These are phyloP conservation scores for Drosophila quinaria DNA, from an alignment of 2,888 invertebrate species.

Conservation along the genomic window DNA sequence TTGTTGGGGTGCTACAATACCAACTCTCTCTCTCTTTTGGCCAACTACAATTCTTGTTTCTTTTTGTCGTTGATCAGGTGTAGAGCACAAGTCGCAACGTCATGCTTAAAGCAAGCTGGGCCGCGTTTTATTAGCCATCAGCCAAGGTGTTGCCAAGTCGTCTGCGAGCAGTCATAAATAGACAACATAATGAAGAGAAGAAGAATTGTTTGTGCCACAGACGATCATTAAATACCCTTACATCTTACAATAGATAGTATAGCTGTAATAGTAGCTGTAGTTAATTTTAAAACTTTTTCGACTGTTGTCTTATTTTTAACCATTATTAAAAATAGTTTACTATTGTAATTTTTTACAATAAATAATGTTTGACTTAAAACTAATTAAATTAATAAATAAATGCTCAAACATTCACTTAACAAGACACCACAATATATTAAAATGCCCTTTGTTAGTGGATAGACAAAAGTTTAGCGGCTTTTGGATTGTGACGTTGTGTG, in stretches of 20 bases:
- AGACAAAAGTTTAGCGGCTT: conserved; percentile 33
- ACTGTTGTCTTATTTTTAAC: no score
- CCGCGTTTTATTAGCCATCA: conserved; percentile 47
- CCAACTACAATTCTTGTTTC: neutral
- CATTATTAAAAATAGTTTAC: no score
- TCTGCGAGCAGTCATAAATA: conserved; percentile 50
- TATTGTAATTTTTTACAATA: neutral
- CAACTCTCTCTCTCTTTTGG: neutral
- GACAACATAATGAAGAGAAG: conserved; percentile 16
- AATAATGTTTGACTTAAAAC: neutral
- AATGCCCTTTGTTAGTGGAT: conserved; percentile 46
- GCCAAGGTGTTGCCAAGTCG: conserved; percentile 70
- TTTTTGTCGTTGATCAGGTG: conserved; percentile 41
- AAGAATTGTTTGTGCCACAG: no score
- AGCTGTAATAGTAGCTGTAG: no score
- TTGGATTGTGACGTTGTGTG: conserved; percentile 59
- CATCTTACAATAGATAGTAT: no score
- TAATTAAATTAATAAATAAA: neutral
- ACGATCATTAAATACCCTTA: conserved; percentile 8
- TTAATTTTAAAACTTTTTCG: no score
- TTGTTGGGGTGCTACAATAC: conserved; percentile 13
- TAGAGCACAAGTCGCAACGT: conserved; percentile 60
- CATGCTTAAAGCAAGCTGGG: conserved; percentile 46
- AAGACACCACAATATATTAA: neutral
- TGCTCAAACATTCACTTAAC: neutral